Evolutionary conservation across 2,888 invertebrate genomes (phyloP).

Genomic region (Amorpha juglandis): DNA sequence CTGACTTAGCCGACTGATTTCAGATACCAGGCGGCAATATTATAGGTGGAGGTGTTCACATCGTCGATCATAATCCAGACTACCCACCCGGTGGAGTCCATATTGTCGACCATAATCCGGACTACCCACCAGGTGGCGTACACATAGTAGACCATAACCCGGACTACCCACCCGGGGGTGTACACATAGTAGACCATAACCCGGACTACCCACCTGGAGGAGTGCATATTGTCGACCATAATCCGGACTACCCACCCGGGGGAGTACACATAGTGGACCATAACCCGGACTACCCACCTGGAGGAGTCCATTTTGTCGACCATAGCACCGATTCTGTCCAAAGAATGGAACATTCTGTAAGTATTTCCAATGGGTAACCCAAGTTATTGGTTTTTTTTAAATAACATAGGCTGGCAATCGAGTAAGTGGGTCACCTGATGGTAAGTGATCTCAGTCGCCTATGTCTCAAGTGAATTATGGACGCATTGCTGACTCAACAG

Average conservation of each 20-base stretch:
- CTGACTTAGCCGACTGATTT: background rate
- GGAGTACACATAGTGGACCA: conserved; percentile 26
- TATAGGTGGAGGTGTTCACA: background rate
- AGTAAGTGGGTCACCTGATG: too few relatives aligned
- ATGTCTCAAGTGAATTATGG: too few relatives aligned
- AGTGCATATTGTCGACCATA: conserved; percentile 38
- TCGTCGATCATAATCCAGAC: conserved; percentile 3
- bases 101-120: conserved; percentile 21
- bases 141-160: conserved; percentile 24
- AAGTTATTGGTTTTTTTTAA: too few relatives aligned
- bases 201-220: conserved; percentile 34
- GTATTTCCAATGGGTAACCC: background rate
- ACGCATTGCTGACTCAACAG: too few relatives aligned
- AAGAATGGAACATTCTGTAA: background rate
- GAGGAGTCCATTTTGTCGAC: conserved; percentile 30
- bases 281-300: conserved; percentile 31
- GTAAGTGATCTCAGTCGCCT: too few relatives aligned
- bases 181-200: conserved; percentile 35
- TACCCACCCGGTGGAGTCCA: conserved; percentile 26
- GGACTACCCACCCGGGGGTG: conserved; percentile 34
- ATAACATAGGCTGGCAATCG: too few relatives aligned
- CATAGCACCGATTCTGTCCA: conserved; percentile 12
- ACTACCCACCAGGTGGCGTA: conserved; percentile 13
- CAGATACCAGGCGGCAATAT: conserved; percentile 29
- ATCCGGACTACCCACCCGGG: conserved; percentile 27